A percentile compares a stretch with the other conserved stretches of the same genome.
phyloP scores from a whole-genome alignment of 2,888 invertebrate species.

The Ceramica pisi region DNA sequence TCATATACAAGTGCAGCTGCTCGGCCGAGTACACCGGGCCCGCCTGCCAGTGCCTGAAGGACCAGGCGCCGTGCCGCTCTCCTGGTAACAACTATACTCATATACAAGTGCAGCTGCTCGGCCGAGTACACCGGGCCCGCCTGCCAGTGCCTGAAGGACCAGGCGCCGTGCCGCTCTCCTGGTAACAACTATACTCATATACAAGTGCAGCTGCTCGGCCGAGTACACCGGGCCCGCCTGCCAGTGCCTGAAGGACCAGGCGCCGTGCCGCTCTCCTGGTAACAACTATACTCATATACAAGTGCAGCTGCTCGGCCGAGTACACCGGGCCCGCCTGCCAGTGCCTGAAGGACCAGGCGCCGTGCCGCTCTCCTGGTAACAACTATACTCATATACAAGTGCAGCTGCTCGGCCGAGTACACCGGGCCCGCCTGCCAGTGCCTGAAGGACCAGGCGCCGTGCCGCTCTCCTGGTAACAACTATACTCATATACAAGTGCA shows the following conservation, averaged over 20 bases:
- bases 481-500: too few species aligned
- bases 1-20: constrained; percentile 95
- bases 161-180: constrained; percentile 92
- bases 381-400: too few species aligned
- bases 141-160: constrained; percentile 95
- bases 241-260: constrained; percentile 94
- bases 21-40: constrained; percentile 95
- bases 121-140: constrained; percentile 95
- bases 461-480: constrained; percentile 87
- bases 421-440: constrained; percentile 96
- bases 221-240: constrained; percentile 97
- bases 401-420: constrained; percentile 95
- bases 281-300: too few species aligned
- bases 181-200: too few species aligned
- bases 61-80: constrained; percentile 93
- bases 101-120: constrained; percentile 94
- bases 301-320: constrained; percentile 94
- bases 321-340: constrained; percentile 97
- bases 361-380: constrained; percentile 91
- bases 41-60: constrained; percentile 95
- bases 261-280: constrained; percentile 92
- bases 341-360: constrained; percentile 94
- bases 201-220: constrained; percentile 94
- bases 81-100: constrained; percentile 69
- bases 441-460: constrained; percentile 93